Base-by-base conservation (phyloP, 1,140 invertebrate species). In the Phortica variegata region DNA sequence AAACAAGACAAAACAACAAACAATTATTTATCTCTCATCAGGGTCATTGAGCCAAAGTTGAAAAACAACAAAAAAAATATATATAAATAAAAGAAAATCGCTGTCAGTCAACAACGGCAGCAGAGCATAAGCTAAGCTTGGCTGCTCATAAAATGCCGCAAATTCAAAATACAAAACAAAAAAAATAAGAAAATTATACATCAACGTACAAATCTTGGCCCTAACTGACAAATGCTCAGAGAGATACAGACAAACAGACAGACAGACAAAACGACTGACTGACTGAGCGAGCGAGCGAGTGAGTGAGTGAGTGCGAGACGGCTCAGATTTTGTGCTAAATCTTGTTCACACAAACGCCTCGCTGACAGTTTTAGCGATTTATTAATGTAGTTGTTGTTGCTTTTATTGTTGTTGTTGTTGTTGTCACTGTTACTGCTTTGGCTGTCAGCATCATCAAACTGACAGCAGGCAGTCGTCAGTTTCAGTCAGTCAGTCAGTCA, bases 271-370 rank as follows among this genome's bases (percentile, higher is more conserved):
- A 6, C 26, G 26, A 29, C 26, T 7, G 26, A 12, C 26, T 29
- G 26, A 6, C 26, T 6, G 6, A 29, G 26, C 15, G 21, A 23
- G 26, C 18, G 31, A 16, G 46, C 36, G 41, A 47, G 43, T n/a
- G n/a, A n/a, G n/a, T n/a, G n/a, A n/a, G 38, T 16, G 23, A 26
- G 42, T 36, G 31, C 19, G 31, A 47, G 19, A 42, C 26, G 39
- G 41, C 36, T 29, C 37, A 46, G 54, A 66, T 66, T 66, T 68
- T 62, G 56, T 58, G 62, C 54, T 60, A 68, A 66, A 62, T 66
- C 62, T 60, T 68, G 63, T 66, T 66, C 62, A 66, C 62, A 66
- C 63, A 57, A 66, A 68, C 63, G 54, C 56, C 46, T 36, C 33
- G 62, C 63, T 68, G 62, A 66, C 62, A 66, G 60, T 68, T 63